These are phyloP conservation scores for Phaethon lepturus DNA, from an alignment of 2,113 vertebrate species.

Conservation along the genomic window DNA sequence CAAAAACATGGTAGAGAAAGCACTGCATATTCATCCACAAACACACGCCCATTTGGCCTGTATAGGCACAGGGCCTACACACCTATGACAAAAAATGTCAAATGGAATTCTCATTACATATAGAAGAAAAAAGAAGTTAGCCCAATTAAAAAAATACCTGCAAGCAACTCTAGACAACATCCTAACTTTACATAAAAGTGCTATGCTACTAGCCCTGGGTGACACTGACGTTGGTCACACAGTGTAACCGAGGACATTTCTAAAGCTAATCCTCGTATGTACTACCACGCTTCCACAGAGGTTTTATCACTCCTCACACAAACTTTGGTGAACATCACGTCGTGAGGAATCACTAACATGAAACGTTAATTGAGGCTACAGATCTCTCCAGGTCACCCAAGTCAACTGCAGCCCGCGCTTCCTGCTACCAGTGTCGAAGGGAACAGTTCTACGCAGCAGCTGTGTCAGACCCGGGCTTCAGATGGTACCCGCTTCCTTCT, in stretches of 20 bases:
- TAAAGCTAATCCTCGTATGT: background rate
- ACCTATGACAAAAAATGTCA: background rate
- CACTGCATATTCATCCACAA: background rate
- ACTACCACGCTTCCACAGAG: background rate
- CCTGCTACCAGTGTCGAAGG: background rate
- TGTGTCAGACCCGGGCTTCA: constrained; percentile 12
- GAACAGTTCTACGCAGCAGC: background rate
- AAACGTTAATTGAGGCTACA: constrained; percentile 46
- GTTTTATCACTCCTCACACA: background rate
- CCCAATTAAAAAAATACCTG: background rate
- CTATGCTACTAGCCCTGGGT: background rate
- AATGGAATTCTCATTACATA: background rate
- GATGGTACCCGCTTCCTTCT: background rate
- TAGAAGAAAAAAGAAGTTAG: background rate
- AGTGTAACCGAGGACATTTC: background rate
- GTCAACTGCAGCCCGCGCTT: constrained; percentile 20
- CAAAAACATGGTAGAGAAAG: background rate
- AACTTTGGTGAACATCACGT: background rate
- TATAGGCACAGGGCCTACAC: background rate
- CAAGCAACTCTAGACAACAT: background rate
- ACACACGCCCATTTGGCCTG: background rate
- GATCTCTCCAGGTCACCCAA: constrained; percentile 17
- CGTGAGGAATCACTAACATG: background rate
- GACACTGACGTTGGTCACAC: background rate
- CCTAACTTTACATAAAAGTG: background rate